phyloP scores from a whole-genome alignment of 2,888 invertebrate genomes.

The Beris chalybata region DNA sequence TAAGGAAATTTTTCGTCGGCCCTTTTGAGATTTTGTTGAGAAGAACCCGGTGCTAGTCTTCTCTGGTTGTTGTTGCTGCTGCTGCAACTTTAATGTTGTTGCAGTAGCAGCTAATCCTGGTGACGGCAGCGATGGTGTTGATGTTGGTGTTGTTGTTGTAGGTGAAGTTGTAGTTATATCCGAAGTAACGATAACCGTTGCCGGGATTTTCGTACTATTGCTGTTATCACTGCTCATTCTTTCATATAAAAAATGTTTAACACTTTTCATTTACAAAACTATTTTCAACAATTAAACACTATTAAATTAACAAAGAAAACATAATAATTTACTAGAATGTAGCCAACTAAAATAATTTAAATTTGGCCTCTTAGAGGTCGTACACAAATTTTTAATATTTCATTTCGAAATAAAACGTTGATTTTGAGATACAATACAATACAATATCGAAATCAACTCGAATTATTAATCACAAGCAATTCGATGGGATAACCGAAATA shows the following conservation, averaged over 20 bases:
- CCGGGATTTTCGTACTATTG: slow-evolving; percentile 33
- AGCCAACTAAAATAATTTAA: slow-evolving; percentile 14
- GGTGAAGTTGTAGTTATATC: slow-evolving; percentile 38
- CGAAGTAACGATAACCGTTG: slow-evolving; percentile 12
- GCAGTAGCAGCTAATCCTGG: not conserved
- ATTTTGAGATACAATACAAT: slow-evolving; percentile 7
- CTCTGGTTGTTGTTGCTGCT: slow-evolving; percentile 15
- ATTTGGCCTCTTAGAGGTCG: slow-evolving; percentile 28
- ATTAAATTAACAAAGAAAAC: slow-evolving; percentile 19
- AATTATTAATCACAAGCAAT: no score
- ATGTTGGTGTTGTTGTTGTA: slow-evolving; percentile 40
- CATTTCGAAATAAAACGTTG: slow-evolving; percentile 21
- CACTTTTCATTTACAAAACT: slow-evolving; percentile 51
- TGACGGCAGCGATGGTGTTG: slow-evolving; percentile 23
- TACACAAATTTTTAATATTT: slow-evolving; percentile 11
- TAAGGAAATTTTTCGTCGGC: slow-evolving; percentile 81
- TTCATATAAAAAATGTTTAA: slow-evolving; percentile 54
- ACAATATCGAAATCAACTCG: not conserved
- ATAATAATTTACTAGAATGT: no score
- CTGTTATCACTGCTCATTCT: slow-evolving; percentile 50
- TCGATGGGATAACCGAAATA: no score
- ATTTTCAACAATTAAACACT: slow-evolving; percentile 30
- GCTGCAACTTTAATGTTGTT: not conserved
- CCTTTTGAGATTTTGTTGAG: slow-evolving; percentile 63
- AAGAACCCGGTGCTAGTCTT: slow-evolving; percentile 35